Conservation (phyloP, 2,888 invertebrate genomes). For the Drosophila emarginata region DNA sequence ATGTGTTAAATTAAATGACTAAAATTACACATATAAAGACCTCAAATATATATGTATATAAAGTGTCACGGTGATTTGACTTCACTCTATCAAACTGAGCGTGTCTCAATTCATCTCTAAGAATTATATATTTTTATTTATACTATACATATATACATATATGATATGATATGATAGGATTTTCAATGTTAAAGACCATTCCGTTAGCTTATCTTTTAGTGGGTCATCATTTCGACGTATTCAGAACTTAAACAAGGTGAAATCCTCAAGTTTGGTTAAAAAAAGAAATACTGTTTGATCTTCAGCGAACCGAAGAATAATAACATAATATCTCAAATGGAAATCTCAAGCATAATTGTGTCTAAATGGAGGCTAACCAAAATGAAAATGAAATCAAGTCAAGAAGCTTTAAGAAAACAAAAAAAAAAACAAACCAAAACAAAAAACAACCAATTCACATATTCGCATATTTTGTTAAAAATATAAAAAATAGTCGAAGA, state of each 20-base stretch:
- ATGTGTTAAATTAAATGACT: no score
- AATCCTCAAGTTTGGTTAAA: constrained; percentile 1
- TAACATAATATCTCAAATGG: constrained; percentile 36
- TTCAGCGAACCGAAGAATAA: constrained; percentile 71
- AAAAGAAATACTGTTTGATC: constrained; percentile 50
- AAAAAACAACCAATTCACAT: not conserved
- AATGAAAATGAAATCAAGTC: constrained; percentile 37
- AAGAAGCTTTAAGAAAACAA: constrained; percentile 6
- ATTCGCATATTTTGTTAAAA: constrained; percentile 2
- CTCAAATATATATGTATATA: no score
- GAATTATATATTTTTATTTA: not conserved
- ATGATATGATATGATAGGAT: not conserved
- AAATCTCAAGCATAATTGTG: constrained; percentile 44
- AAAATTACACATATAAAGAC: no score
- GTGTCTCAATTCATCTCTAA: constrained; percentile 27
- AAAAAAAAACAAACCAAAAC: not conserved
- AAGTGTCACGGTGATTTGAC: constrained; percentile 56
- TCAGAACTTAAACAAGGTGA: constrained; percentile 55
- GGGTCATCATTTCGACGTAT: constrained; percentile 19
- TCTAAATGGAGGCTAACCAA: constrained; percentile 30
- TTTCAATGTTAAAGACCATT: constrained; percentile 30
- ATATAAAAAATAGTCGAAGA: no score
- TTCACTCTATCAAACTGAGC: constrained; percentile 63
- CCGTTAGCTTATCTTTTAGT: constrained; percentile 13
- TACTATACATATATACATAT: no score